phyloP scores from a whole-genome alignment of 2,113 vertebrate genomes.

The Psittacus erithacus region DNA sequence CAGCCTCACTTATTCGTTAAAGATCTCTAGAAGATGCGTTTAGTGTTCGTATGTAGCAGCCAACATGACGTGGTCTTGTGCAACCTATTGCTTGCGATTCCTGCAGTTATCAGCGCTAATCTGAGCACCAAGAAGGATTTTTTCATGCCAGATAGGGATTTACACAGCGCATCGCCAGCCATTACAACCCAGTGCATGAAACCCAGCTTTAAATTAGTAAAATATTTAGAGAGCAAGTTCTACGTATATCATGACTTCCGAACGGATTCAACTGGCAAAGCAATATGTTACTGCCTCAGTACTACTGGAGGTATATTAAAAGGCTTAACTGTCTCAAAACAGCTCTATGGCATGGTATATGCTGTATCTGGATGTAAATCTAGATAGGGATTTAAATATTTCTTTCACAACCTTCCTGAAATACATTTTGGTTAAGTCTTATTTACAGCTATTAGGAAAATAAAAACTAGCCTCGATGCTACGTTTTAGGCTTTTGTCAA shows the following conservation, averaged over 20 bases:
- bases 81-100: slow-evolving; percentile 2
- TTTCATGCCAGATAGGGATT: slow-evolving; percentile 43
- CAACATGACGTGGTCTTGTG: neutral
- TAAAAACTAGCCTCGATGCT: slow-evolving; percentile 28
- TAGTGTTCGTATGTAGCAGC: neutral
- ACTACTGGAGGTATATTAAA: slow-evolving; percentile 34
- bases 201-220: slow-evolving; percentile 52
- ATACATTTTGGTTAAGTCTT: slow-evolving; percentile 41
- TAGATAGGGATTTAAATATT: slow-evolving; percentile 44
- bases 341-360: slow-evolving; percentile 7
- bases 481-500: slow-evolving; percentile 52
- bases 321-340: slow-evolving; percentile 45
- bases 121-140: slow-evolving; percentile 54
- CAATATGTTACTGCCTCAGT: slow-evolving; percentile 53
- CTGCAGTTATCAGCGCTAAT: slow-evolving; percentile 51
- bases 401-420: slow-evolving; percentile 41
- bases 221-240: slow-evolving; percentile 28
- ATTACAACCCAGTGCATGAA: slow-evolving; percentile 3
- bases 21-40: neutral
- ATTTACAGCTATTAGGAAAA: slow-evolving; percentile 68
- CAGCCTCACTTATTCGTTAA: neutral
- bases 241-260: slow-evolving; percentile 20
- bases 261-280: slow-evolving; percentile 40
- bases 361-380: slow-evolving; percentile 24
- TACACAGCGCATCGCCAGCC: slow-evolving; percentile 46